Base-by-base conservation (phyloP, 1,140 invertebrate species). In the Drosophila sp. region DNA sequence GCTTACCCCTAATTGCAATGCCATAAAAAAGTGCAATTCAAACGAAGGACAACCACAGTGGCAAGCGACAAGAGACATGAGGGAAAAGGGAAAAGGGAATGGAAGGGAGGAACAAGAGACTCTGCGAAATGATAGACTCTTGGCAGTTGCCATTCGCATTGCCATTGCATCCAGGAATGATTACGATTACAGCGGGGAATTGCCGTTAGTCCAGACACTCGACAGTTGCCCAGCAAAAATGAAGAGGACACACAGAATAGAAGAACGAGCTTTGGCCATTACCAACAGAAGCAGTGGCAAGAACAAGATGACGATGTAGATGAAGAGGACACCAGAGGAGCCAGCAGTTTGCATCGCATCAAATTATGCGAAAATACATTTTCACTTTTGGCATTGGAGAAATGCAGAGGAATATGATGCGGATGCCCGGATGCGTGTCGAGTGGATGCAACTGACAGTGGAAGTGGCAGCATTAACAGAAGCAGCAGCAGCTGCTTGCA, bases 1-100 rank as follows among this genome's bases (percentile, higher is more conserved):
- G 78, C 76, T 84, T 89, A 83, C 86, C 86, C 89, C 90, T 91
- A 90, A 91, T 91, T 91, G 89, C 81, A 80, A 73, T 62, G 72
- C 72, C 82, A 91, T 91, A 91, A 91, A 90, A 89, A 91, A 89
- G 58, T 91, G 84, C 84, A 90, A 91, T 91, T 89, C 64, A 67
- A 76, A 34, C 76, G 89, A 91, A 91, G 89, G 89, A 91, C 89
- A 89, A 78, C 64, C 77, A 78, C 65, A 41, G 70, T 53, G 48
- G 43, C 45, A 57, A 65, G 75, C 57, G n/a, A n/a, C n/a, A n/a
- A n/a, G n/a, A n/a, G n/a, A n/a, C n/a, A n/a, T n/a, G n/a, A n/a
- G n/a, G n/a, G n/a, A n/a, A n/a, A n/a, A n/a, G n/a, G n/a, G n/a
- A 45, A 64, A 65, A 64, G 51, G n/a, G 40, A 29, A 13, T 11